A percentile compares a stretch with the other conserved stretches of the same genome.
Evolutionary conservation across 2,888 invertebrate genomes (phyloP).

Genomic region (Lasioglossum zephyrum): DNA sequence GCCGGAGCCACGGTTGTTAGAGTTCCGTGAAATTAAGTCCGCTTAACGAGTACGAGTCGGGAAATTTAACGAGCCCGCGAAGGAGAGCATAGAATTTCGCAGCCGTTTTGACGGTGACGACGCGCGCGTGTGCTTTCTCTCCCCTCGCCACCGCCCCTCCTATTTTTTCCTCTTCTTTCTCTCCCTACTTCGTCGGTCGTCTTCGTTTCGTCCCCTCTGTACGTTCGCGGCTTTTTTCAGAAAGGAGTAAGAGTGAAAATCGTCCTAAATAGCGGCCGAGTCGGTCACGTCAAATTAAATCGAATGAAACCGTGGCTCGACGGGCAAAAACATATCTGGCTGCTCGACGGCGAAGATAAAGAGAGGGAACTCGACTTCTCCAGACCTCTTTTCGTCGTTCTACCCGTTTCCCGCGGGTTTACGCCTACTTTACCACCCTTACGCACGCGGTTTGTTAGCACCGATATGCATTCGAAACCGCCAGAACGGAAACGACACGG

Average conservation of each 20-base stretch:
- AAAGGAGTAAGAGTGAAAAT: constrained; percentile 29
- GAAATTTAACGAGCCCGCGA: constrained; percentile 55
- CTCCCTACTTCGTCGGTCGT: background rate
- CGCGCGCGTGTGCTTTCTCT: background rate
- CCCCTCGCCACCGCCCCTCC: no score
- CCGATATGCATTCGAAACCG: background rate
- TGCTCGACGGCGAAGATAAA: constrained; percentile 8
- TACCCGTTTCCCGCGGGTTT: background rate
- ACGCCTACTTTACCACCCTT: background rate
- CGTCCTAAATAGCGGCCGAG: constrained; percentile 34
- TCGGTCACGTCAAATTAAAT: constrained; percentile 41
- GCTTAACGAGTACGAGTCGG: constrained; percentile 61
- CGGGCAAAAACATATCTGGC: background rate
- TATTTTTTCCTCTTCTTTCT: background rate
- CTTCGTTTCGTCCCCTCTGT: background rate
- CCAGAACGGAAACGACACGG: background rate
- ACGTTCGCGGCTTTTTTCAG: background rate
- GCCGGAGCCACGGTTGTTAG: constrained; percentile 59
- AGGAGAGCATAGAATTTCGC: constrained; percentile 34
- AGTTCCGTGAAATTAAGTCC: constrained; percentile 65
- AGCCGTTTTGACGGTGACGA: constrained; percentile 26
- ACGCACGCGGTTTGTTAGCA: background rate
- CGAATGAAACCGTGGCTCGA: constrained; percentile 23
- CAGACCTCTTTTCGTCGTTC: background rate
- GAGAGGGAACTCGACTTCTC: background rate